A percentile compares a stretch with the other conserved stretches of the same genome.
These are phyloP conservation scores for Ips typographus DNA, from an alignment of 1,140 invertebrate genomes.

Conservation along the genomic window DNA sequence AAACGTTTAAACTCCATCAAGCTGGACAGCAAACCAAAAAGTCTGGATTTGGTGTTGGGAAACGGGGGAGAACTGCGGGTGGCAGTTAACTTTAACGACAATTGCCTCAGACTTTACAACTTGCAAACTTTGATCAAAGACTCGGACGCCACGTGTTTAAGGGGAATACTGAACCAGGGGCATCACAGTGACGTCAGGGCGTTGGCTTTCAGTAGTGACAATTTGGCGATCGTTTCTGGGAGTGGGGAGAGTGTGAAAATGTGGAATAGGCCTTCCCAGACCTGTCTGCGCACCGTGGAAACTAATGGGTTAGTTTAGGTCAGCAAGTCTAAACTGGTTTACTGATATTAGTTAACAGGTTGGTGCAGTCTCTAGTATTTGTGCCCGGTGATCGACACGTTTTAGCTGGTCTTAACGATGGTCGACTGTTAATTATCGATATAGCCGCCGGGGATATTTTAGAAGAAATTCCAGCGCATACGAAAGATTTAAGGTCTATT, in stretches of 20 bases:
- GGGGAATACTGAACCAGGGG: conserved; percentile 60
- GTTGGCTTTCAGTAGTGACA: conserved; percentile 89
- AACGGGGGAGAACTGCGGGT: conserved; percentile 68
- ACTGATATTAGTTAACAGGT: conserved; percentile 53
- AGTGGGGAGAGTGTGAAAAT: conserved; percentile 87
- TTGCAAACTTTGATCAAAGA: conserved; percentile 54
- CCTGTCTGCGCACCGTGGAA: conserved; percentile 79
- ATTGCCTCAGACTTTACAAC: conserved; percentile 69
- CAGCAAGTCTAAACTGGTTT: too few relatives aligned
- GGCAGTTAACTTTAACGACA: conserved; percentile 65
- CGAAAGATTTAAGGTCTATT: conserved; percentile 75
- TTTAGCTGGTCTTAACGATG: conserved; percentile 85
- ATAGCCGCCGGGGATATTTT: conserved; percentile 76
- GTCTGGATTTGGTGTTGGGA: conserved; percentile 67
- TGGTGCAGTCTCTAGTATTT: conserved; percentile 76
- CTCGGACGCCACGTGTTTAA: conserved; percentile 56
- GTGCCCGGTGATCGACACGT: conserved; percentile 91
- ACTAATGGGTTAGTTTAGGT: conserved; percentile 47
- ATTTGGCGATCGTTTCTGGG: conserved; percentile 79
- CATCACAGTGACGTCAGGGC: conserved; percentile 88
- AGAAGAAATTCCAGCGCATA: conserved; percentile 79
- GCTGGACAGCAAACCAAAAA: conserved; percentile 69
- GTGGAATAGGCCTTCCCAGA: conserved; percentile 84
- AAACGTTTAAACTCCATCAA: conserved; percentile 67
- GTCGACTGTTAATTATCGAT: conserved; percentile 85